Percentiles rank a stretch among this genome's conserved stretches.
phyloP scores from a whole-genome alignment of 1,140 invertebrate species.

The Tetramorium parvispinum region DNA sequence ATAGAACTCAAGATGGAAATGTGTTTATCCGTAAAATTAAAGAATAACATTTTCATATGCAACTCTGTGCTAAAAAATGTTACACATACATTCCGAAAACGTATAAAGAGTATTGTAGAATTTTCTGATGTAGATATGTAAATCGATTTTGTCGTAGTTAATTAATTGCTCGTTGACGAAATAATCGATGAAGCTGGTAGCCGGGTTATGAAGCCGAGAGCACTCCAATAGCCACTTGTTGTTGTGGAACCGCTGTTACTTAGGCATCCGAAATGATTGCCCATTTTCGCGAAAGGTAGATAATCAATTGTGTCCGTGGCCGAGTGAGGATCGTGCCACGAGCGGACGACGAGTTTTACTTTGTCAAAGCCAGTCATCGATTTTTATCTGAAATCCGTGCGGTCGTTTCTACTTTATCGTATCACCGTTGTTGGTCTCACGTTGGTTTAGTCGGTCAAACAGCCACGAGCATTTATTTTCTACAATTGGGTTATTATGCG shows the following conservation, averaged over 20 bases:
- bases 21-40: constrained; percentile 35
- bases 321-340: constrained; percentile 25
- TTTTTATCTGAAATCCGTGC: background rate
- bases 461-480: constrained; percentile 14
- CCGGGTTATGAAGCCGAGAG: background rate
- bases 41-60: constrained; percentile 44
- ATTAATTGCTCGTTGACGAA: constrained; percentile 26
- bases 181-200: constrained; percentile 46
- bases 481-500: constrained; percentile 27
- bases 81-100: background rate
- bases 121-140: background rate
- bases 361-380: constrained; percentile 33
- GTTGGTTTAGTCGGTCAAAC: constrained; percentile 2
- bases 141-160: constrained; percentile 39
- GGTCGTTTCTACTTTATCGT: constrained; percentile 7
- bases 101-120: background rate
- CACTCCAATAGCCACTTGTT: constrained; percentile 42
- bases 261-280: constrained; percentile 36
- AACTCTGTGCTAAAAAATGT: background rate
- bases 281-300: constrained; percentile 27
- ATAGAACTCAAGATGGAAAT: background rate
- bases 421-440: background rate
- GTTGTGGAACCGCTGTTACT: constrained; percentile 21
- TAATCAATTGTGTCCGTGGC: constrained; percentile 45
- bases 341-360: constrained; percentile 18